Evolutionary conservation across 2,113 vertebrate species (phyloP).

Genomic region (Edolisoma coerulescens): DNA sequence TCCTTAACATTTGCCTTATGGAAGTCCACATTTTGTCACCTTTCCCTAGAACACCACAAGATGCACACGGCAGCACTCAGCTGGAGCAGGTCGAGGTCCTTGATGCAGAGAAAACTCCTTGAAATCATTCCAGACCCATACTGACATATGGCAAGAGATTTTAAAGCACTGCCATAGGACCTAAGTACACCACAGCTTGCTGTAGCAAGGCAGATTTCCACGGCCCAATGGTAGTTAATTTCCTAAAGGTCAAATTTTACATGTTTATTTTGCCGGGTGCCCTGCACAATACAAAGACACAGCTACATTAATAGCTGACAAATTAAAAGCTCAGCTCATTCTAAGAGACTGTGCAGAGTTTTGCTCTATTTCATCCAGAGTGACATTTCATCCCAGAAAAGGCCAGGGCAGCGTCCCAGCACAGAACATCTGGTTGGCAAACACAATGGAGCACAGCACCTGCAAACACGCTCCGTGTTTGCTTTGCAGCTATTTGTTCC

Average conservation of each 20-base stretch:
- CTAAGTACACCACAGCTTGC: neutral
- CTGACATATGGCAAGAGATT: neutral
- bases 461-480: conserved; percentile 63
- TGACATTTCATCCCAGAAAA: conserved; percentile 56
- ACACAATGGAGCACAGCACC: conserved; percentile 71
- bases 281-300: conserved; percentile 44
- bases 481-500: conserved; percentile 68
- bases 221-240: conserved; percentile 11
- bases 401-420: conserved; percentile 31
- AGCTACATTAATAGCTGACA: conserved; percentile 55
- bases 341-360: conserved; percentile 15
- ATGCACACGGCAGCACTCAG: neutral
- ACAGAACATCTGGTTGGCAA: conserved; percentile 75
- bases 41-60: neutral
- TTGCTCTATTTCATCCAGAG: conserved; percentile 48
- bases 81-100: neutral
- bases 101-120: neutral
- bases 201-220: neutral
- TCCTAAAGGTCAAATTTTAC: conserved; percentile 65
- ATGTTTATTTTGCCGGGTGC: conserved; percentile 55
- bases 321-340: conserved; percentile 51
- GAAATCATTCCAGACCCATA: neutral
- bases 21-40: neutral
- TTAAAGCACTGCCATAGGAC: neutral
- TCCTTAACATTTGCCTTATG: neutral